phyloP scores from a whole-genome alignment of 2,113 vertebrate genomes.

The Paramisgurnus dabryanus region DNA sequence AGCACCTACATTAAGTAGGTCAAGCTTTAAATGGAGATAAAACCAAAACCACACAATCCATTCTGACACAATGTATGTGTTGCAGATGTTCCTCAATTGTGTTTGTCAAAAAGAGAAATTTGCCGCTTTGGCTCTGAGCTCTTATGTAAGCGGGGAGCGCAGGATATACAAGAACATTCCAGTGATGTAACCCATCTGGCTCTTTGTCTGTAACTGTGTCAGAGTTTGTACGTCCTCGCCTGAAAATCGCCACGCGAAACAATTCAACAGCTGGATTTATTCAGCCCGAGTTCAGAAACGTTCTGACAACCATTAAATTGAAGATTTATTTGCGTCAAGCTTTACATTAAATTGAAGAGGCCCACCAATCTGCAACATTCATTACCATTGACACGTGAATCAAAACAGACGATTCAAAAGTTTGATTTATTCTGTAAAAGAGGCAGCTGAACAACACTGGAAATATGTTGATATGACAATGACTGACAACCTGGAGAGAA shows the following conservation, averaged over 20 bases:
- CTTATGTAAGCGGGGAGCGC: slow-evolving; percentile 63
- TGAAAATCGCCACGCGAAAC: slow-evolving; percentile 9
- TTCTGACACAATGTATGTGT: neutral
- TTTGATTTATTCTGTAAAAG: neutral
- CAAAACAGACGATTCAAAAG: slow-evolving; percentile 5
- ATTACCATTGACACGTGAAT: slow-evolving; percentile 22
- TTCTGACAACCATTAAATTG: slow-evolving; percentile 18
- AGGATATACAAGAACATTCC: slow-evolving; percentile 66
- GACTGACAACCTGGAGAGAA: neutral
- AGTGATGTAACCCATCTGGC: slow-evolving; percentile 73
- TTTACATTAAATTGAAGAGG: neutral
- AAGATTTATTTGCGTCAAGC: neutral
- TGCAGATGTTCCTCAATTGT: slow-evolving; percentile 16
- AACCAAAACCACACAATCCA: neutral
- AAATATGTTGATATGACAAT: slow-evolving; percentile 2
- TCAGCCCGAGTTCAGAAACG: slow-evolving; percentile 1
- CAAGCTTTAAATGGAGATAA: slow-evolving; percentile 17
- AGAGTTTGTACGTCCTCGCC: neutral
- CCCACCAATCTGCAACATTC: slow-evolving; percentile 22
- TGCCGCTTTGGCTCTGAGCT: slow-evolving; percentile 39
- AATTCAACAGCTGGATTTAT: slow-evolving; percentile 24
- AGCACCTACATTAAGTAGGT: slow-evolving; percentile 15
- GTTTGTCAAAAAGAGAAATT: slow-evolving; percentile 15
- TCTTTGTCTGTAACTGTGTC: slow-evolving; percentile 32
- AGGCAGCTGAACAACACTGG: neutral